A percentile compares a stretch with the other conserved stretches of the same genome.
phyloP scores from a whole-genome alignment of 1,140 invertebrate genomes.

The Phocides pigmalion region DNA sequence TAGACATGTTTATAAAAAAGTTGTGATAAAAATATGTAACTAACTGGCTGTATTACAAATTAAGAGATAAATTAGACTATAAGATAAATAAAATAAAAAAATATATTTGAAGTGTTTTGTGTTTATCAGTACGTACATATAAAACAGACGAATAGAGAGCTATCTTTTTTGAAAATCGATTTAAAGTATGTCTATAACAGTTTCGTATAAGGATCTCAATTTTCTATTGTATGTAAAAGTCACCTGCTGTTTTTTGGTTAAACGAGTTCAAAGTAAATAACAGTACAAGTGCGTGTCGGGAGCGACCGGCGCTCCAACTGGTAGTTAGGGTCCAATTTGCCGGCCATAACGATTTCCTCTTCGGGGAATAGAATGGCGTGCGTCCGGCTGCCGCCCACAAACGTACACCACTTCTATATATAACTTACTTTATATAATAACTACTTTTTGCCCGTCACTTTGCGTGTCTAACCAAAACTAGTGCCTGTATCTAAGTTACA shows the following conservation, averaged over 20 bases:
- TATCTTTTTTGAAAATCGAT: too few species aligned
- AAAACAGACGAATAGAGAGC: too few species aligned
- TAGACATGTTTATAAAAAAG: too few species aligned
- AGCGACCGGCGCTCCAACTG: constrained; percentile 52
- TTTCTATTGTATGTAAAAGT: background rate
- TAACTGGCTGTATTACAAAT: too few species aligned
- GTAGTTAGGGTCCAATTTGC: constrained; percentile 81
- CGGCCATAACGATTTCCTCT: constrained; percentile 80
- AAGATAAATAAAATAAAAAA: too few species aligned
- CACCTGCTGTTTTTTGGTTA: constrained; percentile 1
- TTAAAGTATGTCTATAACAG: too few species aligned
- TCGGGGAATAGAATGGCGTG: constrained; percentile 82
- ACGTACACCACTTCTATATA: constrained; percentile 2
- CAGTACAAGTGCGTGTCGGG: constrained; percentile 63
- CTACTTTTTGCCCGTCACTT: background rate
- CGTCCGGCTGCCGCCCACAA: constrained; percentile 65
- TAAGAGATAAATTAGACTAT: too few species aligned
- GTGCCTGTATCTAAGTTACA: background rate
- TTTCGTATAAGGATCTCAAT: background rate
- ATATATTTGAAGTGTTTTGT: too few species aligned
- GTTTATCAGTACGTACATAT: too few species aligned
- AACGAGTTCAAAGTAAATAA: constrained; percentile 46
- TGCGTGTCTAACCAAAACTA: too few species aligned
- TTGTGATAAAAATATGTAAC: too few species aligned
- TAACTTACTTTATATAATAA: constrained; percentile 8